These are phyloP conservation scores for Epistrophe eligans DNA, from an alignment of 2,888 invertebrate species.

Conservation along the genomic window DNA sequence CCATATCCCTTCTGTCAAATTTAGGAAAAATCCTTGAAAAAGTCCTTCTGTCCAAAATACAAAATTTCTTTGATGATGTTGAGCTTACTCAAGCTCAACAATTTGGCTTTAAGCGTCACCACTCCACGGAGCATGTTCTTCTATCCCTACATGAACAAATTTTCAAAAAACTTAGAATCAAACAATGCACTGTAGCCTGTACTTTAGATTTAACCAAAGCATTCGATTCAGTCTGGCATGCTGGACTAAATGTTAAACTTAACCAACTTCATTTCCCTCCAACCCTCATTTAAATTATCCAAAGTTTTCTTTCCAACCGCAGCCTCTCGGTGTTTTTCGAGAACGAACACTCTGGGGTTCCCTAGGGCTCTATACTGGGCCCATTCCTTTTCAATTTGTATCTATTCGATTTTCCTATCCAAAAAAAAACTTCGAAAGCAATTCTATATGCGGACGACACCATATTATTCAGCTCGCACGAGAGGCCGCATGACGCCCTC, in stretches of 20 bases:
- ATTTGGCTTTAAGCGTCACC: no score
- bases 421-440: background rate
- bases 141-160: no score
- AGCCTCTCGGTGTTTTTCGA: background rate
- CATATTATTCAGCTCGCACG: background rate
- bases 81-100: no score
- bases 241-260: background rate
- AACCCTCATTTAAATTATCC: background rate
- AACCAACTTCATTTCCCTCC: background rate
- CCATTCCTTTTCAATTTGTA: constrained; percentile 14
- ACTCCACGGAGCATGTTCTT: no score
- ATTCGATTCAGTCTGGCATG: background rate
- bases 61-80: no score
- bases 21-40: no score
- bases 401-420: background rate
- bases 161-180: no score
- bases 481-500: constrained; percentile 2
- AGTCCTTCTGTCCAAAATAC: no score
- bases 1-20: no score
- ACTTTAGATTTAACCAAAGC: no score
- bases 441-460: background rate
- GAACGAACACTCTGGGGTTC: background rate
- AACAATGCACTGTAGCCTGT: no score
- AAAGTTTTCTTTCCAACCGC: background rate
- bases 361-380: constrained; percentile 1